These are phyloP conservation scores for Podarcis siculus DNA, from an alignment of 2,797 vertebrate species.

Conservation along the genomic window DNA sequence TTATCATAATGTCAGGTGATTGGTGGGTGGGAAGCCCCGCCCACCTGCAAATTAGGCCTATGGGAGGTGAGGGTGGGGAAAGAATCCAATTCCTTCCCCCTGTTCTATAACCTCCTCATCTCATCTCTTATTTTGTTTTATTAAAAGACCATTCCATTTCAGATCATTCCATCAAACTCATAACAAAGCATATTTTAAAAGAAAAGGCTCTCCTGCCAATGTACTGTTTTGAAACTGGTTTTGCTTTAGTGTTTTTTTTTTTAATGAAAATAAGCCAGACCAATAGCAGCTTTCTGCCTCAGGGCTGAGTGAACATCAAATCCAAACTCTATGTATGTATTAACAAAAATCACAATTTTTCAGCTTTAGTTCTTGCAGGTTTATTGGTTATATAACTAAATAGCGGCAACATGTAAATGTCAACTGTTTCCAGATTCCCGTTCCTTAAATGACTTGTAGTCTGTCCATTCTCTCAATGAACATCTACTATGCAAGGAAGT, in stretches of 20 bases:
- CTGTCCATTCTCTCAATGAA: neutral
- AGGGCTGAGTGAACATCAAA: neutral
- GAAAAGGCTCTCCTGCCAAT: neutral
- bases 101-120: neutral
- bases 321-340: neutral
- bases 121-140: neutral
- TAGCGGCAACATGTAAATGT: constrained; percentile 6
- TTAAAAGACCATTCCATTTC: neutral
- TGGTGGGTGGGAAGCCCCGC: too few relatives aligned
- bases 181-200: neutral
- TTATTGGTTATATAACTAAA: constrained; percentile 26
- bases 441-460: neutral
- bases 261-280: constrained; percentile 30
- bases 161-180: neutral
- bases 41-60: too few relatives aligned
- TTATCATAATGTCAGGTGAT: too few relatives aligned
- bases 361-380: constrained; percentile 16
- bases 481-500: neutral
- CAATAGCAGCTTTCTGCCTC: constrained; percentile 3
- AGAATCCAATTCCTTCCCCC: too few relatives aligned
- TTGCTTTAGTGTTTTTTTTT: neutral
- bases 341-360: constrained; percentile 12
- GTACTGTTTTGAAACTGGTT: neutral
- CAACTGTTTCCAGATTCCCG: neutral
- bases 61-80: too few relatives aligned